Conservation (phyloP, 2,113 vertebrate species). For the Archocentrus centrarchus region DNA sequence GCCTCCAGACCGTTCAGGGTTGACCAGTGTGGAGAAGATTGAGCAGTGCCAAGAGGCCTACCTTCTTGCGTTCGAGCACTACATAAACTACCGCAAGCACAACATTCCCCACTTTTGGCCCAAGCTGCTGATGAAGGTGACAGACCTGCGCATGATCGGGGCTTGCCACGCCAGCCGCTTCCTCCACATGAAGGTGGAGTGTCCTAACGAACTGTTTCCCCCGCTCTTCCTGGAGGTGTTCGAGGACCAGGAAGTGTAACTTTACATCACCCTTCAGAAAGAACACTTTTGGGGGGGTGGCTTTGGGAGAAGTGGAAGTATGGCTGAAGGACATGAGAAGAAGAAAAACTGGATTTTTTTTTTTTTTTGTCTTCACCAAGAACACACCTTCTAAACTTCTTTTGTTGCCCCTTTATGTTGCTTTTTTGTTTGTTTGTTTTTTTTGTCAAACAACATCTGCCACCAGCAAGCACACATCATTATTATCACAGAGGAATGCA, state of each 20-base stretch:
- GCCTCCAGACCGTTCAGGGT: conserved; percentile 89
- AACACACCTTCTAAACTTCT: conserved; percentile 9
- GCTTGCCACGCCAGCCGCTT: conserved; percentile 99
- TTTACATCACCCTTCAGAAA: neutral
- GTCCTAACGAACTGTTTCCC: conserved; percentile 97
- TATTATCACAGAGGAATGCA: conserved; percentile 33
- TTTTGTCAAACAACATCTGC: conserved; percentile 13
- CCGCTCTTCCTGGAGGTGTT: conserved; percentile 98
- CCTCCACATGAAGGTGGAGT: conserved; percentile 99
- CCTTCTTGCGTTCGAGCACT: conserved; percentile 98
- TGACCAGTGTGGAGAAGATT: conserved; percentile 92
- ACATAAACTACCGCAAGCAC: conserved; percentile 99
- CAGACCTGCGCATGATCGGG: conserved; percentile 98
- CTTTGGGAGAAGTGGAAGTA: neutral
- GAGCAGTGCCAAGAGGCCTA: conserved; percentile 97
- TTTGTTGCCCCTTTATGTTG: neutral
- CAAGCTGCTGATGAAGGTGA: conserved; percentile 99
- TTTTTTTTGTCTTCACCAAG: neutral
- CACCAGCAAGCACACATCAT: conserved; percentile 56
- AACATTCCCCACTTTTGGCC: conserved; percentile 99
- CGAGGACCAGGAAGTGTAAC: conserved; percentile 86
- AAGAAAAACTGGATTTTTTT: conserved; percentile 9
- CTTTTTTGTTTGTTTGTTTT: neutral
- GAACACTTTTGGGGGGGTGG: neutral
- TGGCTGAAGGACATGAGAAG: neutral